Percentiles rank a stretch among this genome's conserved stretches.
Conservation (phyloP, 2,888 invertebrate species). For the Drosophila nr. medialis region DNA sequence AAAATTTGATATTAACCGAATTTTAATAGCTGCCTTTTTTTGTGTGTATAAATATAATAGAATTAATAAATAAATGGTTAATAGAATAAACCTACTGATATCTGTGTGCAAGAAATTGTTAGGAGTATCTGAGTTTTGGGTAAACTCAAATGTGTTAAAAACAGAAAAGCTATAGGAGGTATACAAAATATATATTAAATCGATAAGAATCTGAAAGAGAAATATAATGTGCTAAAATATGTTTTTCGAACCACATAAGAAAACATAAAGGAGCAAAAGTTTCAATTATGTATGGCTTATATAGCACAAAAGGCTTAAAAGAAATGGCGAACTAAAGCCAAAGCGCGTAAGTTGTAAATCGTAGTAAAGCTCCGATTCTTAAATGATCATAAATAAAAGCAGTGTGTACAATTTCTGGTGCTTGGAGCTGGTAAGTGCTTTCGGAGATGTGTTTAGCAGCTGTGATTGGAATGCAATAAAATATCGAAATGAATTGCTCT, state of each 20-base stretch:
- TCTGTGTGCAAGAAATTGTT: too few relatives aligned
- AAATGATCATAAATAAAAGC: background rate
- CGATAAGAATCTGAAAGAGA: background rate
- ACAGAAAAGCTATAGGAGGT: too few relatives aligned
- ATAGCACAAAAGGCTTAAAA: background rate
- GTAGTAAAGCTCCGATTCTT: background rate
- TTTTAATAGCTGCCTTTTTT: conserved; percentile 14
- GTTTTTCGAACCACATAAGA: too few relatives aligned
- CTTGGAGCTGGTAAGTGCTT: conserved; percentile 34
- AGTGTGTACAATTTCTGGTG: background rate
- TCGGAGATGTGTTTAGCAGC: background rate
- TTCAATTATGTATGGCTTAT: background rate
- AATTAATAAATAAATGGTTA: background rate
- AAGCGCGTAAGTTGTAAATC: background rate
- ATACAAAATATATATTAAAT: background rate
- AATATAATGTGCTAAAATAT: too few relatives aligned
- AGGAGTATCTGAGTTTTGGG: too few relatives aligned
- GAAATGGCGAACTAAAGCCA: background rate
- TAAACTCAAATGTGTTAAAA: too few relatives aligned
- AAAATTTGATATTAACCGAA: conserved; percentile 20
- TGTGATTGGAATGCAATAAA: conserved; percentile 31
- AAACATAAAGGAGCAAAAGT: too few relatives aligned
- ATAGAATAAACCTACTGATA: background rate
- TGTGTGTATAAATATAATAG: background rate
- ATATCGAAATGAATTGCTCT: conserved; percentile 50